These are phyloP conservation scores for Hybos culiciformis DNA, from an alignment of 2,888 invertebrate genomes.

Conservation along the genomic window DNA sequence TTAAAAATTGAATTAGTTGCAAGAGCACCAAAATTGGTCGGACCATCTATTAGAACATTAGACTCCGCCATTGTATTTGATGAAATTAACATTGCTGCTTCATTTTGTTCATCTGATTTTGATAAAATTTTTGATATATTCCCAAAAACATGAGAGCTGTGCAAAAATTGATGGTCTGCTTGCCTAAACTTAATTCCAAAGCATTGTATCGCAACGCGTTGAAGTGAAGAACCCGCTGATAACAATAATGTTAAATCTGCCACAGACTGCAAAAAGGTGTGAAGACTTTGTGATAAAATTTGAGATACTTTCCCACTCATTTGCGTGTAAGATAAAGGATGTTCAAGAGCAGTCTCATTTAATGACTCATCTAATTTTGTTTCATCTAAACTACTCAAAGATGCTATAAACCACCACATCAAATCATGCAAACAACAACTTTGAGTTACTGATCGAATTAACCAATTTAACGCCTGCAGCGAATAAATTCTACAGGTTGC, in stretches of 20 bases:
- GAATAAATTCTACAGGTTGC: conserved; percentile 73
- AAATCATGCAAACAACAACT: conserved; percentile 86
- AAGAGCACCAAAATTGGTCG: conserved; percentile 18
- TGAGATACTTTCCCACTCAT: conserved; percentile 58
- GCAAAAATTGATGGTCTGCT: conserved; percentile 82
- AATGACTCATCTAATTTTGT: conserved; percentile 25
- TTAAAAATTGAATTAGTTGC: not conserved
- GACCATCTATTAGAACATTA: conserved; percentile 26
- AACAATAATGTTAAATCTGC: conserved; percentile 82
- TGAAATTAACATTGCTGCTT: conserved; percentile 36
- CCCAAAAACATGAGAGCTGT: conserved; percentile 80
- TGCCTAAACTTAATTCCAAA: conserved; percentile 84
- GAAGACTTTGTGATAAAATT: conserved; percentile 61
- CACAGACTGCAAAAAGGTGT: conserved; percentile 77
- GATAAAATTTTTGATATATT: conserved; percentile 92
- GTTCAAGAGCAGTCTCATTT: conserved; percentile 41
- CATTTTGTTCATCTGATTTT: conserved; percentile 67
- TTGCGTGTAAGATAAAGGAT: conserved; percentile 64
- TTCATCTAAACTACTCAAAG: conserved; percentile 50
- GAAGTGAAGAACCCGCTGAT: conserved; percentile 73
- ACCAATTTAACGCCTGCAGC: conserved; percentile 91
- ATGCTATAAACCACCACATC: conserved; percentile 91
- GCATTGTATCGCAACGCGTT: conserved; percentile 85
- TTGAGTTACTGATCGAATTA: conserved; percentile 80
- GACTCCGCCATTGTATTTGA: conserved; percentile 22